These are phyloP conservation scores for Prionailurus viverrinus DNA, from an alignment of 2,113 vertebrate genomes.

Conservation along the genomic window DNA sequence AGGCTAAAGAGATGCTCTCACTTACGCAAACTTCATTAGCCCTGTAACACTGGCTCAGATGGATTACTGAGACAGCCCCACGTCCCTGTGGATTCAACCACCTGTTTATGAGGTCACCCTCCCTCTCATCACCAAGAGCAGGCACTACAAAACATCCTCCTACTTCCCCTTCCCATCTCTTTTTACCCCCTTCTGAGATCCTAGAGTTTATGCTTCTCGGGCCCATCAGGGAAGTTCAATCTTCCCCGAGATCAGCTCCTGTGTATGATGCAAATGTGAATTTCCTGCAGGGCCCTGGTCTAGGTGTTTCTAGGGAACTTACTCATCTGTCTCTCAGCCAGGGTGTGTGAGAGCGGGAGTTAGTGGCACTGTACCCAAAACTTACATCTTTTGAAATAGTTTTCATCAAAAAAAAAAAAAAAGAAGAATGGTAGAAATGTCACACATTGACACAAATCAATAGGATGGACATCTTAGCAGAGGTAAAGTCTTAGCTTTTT, in stretches of 20 bases:
- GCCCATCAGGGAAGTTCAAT: neutral
- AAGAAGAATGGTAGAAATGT: neutral
- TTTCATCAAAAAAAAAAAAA: neutral
- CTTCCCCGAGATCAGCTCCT: neutral
- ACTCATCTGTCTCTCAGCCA: neutral
- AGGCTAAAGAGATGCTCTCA: neutral
- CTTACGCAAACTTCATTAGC: rapidly evolving
- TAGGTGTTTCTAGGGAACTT: neutral
- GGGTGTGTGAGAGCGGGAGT: neutral
- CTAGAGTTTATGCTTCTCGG: neutral
- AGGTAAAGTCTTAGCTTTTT: neutral
- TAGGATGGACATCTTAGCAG: neutral
- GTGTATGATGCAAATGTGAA: rapidly evolving
- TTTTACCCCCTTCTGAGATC: neutral
- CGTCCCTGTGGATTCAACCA: neutral
- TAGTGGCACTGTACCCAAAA: neutral
- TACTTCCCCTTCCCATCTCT: neutral
- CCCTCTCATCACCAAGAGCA: neutral
- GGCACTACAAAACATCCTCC: neutral
- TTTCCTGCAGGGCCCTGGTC: neutral
- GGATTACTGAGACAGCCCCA: rapidly evolving
- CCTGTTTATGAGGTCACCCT: neutral
- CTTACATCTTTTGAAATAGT: neutral
- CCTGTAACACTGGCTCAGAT: neutral
- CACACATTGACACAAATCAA: neutral